Base-by-base conservation (phyloP, 2,113 vertebrate genomes). In the Conger conger region DNA sequence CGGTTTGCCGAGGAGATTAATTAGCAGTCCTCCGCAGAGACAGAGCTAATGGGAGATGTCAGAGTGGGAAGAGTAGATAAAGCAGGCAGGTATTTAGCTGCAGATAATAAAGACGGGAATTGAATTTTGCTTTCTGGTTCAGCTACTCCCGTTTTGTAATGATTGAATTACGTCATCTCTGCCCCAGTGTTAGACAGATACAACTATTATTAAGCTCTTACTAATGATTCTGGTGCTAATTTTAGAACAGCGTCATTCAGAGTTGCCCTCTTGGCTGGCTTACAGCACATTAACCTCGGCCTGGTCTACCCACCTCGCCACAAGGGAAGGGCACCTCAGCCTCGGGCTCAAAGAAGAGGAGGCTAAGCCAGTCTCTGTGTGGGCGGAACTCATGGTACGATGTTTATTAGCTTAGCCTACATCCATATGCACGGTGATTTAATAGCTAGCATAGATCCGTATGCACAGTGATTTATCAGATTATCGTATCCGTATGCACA, bases 11-110 rank as follows among this genome's bases (percentile, higher is more conserved):
- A 33, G n/a, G 68, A 33, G 68, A 73, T 73, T 73, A 73, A 73
- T 73, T 73, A 30, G 68, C n/a, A 33, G n/a, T 73, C 5, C 30
- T 23, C 27, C 9, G n/a, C 68, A 73, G 68, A 73, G 35, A 82
- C 35, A 45, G 38, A 36, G 35, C 35, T 33, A 82, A 57, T 82
- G 54, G 23, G 36, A 63, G 63, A 82, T 68, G 37, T 38, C 54
- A 68, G 57, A 68, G 81, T 37, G 53, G 35, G 53, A 82, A 82
- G n/a, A 33, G 23, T 35, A 82, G 81, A 82, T 82, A n/a, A 82
- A 82, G 81, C 27, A 73, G 0, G 68, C 27, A 73, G n/a, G 68
- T 27, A 73, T 73, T 73, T 73, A 63, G 20, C 57, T 63, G 68
- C 27, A 73, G 68, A n/a, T 73, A 73, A 73, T 73, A 63, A 63